Percentiles rank a stretch among this genome's conserved stretches.
These are phyloP conservation scores for Diabrotica virgifera DNA, from an alignment of 1,140 invertebrate species.

Conservation along the genomic window DNA sequence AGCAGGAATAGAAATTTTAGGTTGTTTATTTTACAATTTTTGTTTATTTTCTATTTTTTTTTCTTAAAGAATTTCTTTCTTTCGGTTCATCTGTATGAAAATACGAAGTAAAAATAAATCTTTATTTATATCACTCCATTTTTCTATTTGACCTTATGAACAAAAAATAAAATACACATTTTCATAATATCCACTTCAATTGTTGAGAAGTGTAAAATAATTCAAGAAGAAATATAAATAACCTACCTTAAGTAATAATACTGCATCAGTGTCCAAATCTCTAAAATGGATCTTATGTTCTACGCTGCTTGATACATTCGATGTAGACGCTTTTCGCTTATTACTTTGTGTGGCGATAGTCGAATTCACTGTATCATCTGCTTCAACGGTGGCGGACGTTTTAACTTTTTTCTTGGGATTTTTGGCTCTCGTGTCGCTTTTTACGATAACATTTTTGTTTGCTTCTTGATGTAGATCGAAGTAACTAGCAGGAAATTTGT, in stretches of 20 bases:
- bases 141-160: too few relatives aligned
- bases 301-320: background rate
- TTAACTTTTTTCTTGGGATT: slow-evolving; percentile 45
- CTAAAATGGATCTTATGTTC: slow-evolving; percentile 40
- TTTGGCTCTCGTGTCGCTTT: slow-evolving; percentile 35
- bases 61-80: too few relatives aligned
- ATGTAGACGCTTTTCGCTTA: slow-evolving; percentile 6
- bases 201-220: slow-evolving; percentile 28
- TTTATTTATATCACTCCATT: too few relatives aligned
- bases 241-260: slow-evolving; percentile 49
- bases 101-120: too few relatives aligned
- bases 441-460: slow-evolving; percentile 35
- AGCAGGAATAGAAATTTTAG: too few relatives aligned
- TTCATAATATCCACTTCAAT: too few relatives aligned
- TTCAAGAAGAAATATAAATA: slow-evolving; percentile 4
- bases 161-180: too few relatives aligned
- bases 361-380: slow-evolving; percentile 40
- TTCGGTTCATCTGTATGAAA: too few relatives aligned
- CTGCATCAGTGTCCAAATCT: slow-evolving; percentile 54
- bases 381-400: slow-evolving; percentile 43
- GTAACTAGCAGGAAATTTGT: slow-evolving; percentile 61
- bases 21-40: too few relatives aligned
- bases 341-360: slow-evolving; percentile 44
- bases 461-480: slow-evolving; percentile 48
- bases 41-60: too few relatives aligned